Evolutionary conservation across 2,888 invertebrate species (phyloP).

Genomic region (Oegoconia quadripuncta): DNA sequence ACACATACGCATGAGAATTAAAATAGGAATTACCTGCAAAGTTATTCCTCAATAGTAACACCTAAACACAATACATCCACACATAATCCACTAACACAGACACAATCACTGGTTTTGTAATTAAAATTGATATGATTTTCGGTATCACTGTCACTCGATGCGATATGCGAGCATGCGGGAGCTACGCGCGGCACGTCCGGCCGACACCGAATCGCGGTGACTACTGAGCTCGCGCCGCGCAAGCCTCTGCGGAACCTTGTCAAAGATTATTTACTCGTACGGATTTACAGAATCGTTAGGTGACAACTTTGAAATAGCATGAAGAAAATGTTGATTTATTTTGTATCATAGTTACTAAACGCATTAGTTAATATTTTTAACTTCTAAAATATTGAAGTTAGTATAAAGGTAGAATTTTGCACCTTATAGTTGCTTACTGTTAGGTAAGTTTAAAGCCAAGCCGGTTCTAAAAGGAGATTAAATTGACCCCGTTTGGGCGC

Average conservation of each 20-base stretch:
- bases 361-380: no score
- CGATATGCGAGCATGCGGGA: conserved; percentile 24
- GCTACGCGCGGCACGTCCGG: conserved; percentile 34
- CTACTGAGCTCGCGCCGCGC: conserved; percentile 60
- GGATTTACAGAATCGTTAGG: conserved; percentile 30
- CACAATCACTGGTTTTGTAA: conserved; percentile 48
- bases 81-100: conserved; percentile 36
- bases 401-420: no score
- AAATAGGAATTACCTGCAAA: conserved; percentile 7
- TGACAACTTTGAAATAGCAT: conserved; percentile 4
- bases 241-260: conserved; percentile 54
- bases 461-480: no score
- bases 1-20: neutral
- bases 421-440: no score
- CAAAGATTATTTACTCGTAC: conserved; percentile 42
- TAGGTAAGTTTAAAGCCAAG: no score
- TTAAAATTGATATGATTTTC: conserved; percentile 34
- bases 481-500: no score
- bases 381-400: no score
- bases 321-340: conserved; percentile 4
- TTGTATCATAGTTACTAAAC: no score
- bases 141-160: conserved; percentile 55
- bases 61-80: conserved; percentile 49
- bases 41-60: conserved; percentile 25
- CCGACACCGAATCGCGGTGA: conserved; percentile 46